Base-by-base conservation (phyloP, 2,888 invertebrate genomes). In the Plagiodera versicolora region DNA sequence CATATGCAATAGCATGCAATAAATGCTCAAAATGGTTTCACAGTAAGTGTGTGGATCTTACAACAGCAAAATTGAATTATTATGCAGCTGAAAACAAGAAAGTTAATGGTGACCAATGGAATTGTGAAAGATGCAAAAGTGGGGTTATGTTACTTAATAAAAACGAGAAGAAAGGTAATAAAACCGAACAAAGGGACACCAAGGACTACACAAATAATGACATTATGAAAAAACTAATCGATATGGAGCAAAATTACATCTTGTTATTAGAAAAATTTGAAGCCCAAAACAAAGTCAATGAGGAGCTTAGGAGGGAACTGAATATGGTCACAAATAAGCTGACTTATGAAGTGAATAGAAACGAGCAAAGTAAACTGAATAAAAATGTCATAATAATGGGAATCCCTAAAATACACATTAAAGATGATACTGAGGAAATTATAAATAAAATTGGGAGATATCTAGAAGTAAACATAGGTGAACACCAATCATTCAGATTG, bases 261-360 rank as follows among this genome's bases (percentile, higher is more conserved):
- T 58, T 19, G 51, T 51, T 39, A 47, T 55, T 58, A 16, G 58
- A 45, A 62, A 62, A 55, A 58, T 62, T 46, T 50, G 50, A 50
- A 2, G 50, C 28, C 30, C 50, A 50, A 50, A 30, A 30, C 16
- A 50, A 30, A 16, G 30, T 50, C 28, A 50, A 50, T 30, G 30
- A 50, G 14, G 50, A 50, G 17, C 50, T 50, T 16, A 8, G 50
- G 16, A 28, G 9, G 30, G 30, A 50, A 30, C 16, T 50, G 30
- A 28, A 30, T n/a, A 16, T 30, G 16, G 50, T 50, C 28, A 50
- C n/a, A 30, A 50, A 28, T 30, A 50, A 50, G 30, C 16, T 50
- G 30, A 50, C 30, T 17, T 30, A 16, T n/a, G 50, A 50, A 30
- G 30, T 50, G 1, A 50, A 50, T 30, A 50, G 17, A 14, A 50